Base-by-base conservation (phyloP, 2,888 invertebrate species). In the Athalia cordata region DNA sequence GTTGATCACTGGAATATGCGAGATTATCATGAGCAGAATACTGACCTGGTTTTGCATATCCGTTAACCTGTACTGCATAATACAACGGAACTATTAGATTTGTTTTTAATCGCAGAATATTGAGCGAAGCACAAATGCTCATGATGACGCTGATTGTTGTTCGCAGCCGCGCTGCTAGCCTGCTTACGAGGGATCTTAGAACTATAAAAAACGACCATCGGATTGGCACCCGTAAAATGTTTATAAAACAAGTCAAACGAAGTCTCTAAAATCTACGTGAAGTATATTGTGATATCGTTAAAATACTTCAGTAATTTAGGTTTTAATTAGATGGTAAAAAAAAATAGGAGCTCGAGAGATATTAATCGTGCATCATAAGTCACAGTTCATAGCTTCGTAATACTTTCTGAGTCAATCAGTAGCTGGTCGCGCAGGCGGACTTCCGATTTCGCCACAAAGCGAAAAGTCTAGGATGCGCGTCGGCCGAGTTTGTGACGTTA, bases 11-110 rank as follows among this genome's bases (percentile, higher is more conserved):
- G 72, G 59, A 59, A 72, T 5, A 59, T 47, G 6, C 4, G n/a
- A 47, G 72, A 15, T 59, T 43, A 15, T 4, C 47, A 0, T 0
- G 9, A 47, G 29, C 11, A 0, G 8, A 70, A 59, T 72, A 72
- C 72, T 13, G 57, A 72, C 72, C 72, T 7, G 47, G 50, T 50
- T 75, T 79, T 50, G 83, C 83, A 75, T 84, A 84, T 72, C 75
- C 72, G 49, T 81, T 84, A 3, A 59, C 47, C 77, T 83, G 83
- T 75, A 84, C 74, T 4, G 81, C 77, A 81, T 79, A 82, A 74
- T 83, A 82, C n/a, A 68, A 45, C 1, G 86, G 81, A 64, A 82
- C 77, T 72, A 81, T 78, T 55, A 81, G 80, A 49, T 80, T 57
- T 78, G 77, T 82, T 9, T 78, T 29, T 9, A 80, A 78, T 59